Percentiles rank a stretch among this genome's conserved stretches.
Conservation (phyloP, 2,888 invertebrate species). For the Congeria kusceri region DNA sequence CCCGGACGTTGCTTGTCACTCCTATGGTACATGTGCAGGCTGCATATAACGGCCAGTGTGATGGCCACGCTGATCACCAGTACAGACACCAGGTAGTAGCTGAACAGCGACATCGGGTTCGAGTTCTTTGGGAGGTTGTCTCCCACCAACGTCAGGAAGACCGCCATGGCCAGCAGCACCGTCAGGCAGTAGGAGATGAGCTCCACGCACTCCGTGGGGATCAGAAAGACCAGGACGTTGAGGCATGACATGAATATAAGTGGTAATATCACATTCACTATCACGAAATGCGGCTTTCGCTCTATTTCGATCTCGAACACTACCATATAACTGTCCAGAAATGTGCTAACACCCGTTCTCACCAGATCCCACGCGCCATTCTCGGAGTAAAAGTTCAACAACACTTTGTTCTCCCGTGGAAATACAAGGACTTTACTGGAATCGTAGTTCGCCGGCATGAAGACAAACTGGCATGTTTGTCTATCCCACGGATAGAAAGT, state of each 20-base stretch:
- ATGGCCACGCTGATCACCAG: neutral
- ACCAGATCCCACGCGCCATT: conserved; percentile 63
- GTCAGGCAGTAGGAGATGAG: neutral
- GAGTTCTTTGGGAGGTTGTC: neutral
- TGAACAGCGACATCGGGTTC: neutral
- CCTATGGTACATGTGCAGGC: neutral
- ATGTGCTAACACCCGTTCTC: neutral
- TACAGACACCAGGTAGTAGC: neutral
- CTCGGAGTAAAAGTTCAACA: conserved; percentile 36
- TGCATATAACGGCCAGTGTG: neutral
- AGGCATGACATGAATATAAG: conserved; percentile 59
- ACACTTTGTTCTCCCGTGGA: neutral
- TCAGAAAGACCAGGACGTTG: conserved; percentile 56
- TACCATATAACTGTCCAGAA: neutral
- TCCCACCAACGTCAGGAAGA: neutral
- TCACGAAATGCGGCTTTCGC: conserved; percentile 55
- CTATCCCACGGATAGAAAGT: conserved; percentile 36
- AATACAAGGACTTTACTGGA: neutral
- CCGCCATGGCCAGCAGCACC: neutral
- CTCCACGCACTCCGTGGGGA: conserved; percentile 37
- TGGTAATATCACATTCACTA: conserved; percentile 63
- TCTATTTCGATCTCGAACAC: conserved; percentile 32
- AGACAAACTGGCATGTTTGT: conserved; percentile 25
- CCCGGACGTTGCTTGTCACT: neutral
- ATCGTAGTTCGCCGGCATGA: conserved; percentile 4